Evolutionary conservation across 2,888 invertebrate species (phyloP), one percentile per base, ranked within the genome.

Genomic region (Uloborus plumipes): DNA sequence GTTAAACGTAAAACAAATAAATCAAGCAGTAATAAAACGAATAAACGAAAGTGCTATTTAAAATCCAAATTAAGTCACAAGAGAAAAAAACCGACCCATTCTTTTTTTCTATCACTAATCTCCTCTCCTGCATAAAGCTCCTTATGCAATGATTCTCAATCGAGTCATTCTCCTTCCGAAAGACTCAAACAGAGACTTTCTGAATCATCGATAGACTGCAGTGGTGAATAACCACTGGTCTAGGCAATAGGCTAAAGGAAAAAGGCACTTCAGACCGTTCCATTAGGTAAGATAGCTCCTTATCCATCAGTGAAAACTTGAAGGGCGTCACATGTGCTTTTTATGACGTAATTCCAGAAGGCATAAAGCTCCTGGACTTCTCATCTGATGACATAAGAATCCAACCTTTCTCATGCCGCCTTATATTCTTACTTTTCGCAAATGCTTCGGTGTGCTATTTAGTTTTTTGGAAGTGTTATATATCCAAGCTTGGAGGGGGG

Each of bases 271-370:
- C 67, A 53, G 69, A 70, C 74, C 70, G 75, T 83, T 77, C 77
- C 83, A 83, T 83, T 83, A 83, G 77, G 77, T 76, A 72, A 77
- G 77, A 83, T 83, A 83, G 83, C 70, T 72, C 47, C 77, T 77
- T 83, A 83, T 83, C 83, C 83, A 83, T 83, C 83, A 83, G 77
- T 73, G 83, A 77, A 83, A 77, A 77, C 70, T 73, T 73, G 83
- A 72, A 58, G 72, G 75, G 72, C 83, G 83, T 77, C 83, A 77
- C 83, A 83, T 77, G 75, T 83, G 77, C 76, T 82, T 82, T 83
- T 83, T 83, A 83, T 77, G 83, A 77, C 77, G 83, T 73, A 67
- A 83, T 83, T 77, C 77, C 73, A 75, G 73, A 75, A 83, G 64
- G 83, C 77, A 83, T 83, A 83, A 83, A 83, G 83, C 77, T 70